Evolutionary conservation across 2,113 vertebrate genomes (phyloP), one percentile per base, ranked within the genome.

Genomic region (Polypterus senegalus): DNA sequence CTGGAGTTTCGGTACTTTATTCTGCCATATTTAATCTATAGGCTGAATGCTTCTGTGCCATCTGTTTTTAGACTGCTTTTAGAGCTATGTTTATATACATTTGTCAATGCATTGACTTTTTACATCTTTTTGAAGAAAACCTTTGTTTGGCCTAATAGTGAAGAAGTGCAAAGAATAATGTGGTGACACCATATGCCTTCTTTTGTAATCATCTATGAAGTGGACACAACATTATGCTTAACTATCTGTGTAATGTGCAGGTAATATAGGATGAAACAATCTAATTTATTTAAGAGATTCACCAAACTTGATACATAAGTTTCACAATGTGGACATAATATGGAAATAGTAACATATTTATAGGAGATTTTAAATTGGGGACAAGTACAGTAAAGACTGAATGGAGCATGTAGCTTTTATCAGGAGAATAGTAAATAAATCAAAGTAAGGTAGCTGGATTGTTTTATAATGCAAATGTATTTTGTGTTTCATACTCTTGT

Each of bases 1-100:
- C 72, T 99, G 57, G 96, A 99, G 76, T 98, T 97, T 59, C 87
- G 96, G 70, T 99, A 99, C 72, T 98, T 97, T 68, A 93, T 99
- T 68, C 67, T 97, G 56, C 96, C 96, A 0, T 99, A 95, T 68
- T 70, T 99, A 71, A 84, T 98, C 70, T 98, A 92, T 69, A 90
- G 91, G 11, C 72, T 98, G 44, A 92, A 98, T 77, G 79, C 91
- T 75, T 89, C 92, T 0, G 73, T 93, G 49, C 81, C 89, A 0
- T 79, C 94, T 9, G 60, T 86, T 3, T 74, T 75, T 53, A 87
- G 85, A 68, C 87, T 98, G 2, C 11, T 88, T 9, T 66, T 82
- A 48, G 96, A 99, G 75, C 60, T 97, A n/a, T 54, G 74, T 45
- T 79, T 93, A 61, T 93, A 97, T 76, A 52, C 77, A 3, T 4